phyloP scores from a whole-genome alignment of 2,888 invertebrate genomes.

The Osedax fenrisi region DNA sequence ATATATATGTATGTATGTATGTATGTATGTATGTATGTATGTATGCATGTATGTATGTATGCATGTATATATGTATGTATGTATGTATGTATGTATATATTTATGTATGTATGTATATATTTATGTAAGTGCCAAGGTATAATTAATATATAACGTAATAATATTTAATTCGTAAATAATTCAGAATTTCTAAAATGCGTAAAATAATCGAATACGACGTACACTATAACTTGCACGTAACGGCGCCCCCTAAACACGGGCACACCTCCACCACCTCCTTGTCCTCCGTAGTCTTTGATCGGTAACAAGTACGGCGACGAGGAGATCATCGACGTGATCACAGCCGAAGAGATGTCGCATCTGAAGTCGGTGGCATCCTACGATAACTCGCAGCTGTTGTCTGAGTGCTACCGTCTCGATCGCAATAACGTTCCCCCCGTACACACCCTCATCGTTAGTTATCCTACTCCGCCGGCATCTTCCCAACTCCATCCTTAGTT shows the following conservation, averaged over 20 bases:
- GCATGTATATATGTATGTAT: neutral
- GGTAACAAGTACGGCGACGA: slow-evolving; percentile 29
- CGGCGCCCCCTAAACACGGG: no score
- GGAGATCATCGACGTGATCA: slow-evolving; percentile 4
- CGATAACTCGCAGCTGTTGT: slow-evolving; percentile 11
- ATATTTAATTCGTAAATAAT: no score
- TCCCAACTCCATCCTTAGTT: no score
- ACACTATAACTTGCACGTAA: no score
- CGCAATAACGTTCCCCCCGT: slow-evolving; percentile 2
- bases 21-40: neutral
- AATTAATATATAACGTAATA: no score
- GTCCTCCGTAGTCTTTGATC: slow-evolving; percentile 23
- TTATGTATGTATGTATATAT: no score
- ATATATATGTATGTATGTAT: neutral
- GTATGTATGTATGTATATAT: neutral
- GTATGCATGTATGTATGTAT: neutral
- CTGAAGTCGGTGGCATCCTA: neutral
- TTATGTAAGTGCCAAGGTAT: no score
- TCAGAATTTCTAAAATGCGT: no score
- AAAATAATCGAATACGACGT: no score
- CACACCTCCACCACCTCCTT: no score
- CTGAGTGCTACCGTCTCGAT: slow-evolving; percentile 14
- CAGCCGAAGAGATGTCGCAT: neutral
- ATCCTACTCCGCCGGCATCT: no score
- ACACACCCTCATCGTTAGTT: no score